Evolutionary conservation across 2,113 vertebrate species (phyloP).

Genomic region (Acanthisitta chloris): DNA sequence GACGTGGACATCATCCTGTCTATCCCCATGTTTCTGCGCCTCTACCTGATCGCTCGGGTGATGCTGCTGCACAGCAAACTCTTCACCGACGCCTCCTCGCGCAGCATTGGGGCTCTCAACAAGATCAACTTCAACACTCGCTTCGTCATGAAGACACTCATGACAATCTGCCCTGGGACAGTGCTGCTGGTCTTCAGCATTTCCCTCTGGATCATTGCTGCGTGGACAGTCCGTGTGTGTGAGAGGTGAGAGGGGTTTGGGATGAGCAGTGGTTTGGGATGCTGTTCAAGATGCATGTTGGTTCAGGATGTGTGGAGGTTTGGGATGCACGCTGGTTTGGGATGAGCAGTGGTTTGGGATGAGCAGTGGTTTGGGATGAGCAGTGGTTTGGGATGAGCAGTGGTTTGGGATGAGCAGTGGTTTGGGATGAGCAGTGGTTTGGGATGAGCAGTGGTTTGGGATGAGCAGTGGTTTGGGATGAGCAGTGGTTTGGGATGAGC

Average conservation of each 20-base stretch:
- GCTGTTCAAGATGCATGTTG: rapidly evolving
- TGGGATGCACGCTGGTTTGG: background rate
- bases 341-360: background rate
- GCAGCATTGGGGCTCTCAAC: conserved; percentile 78
- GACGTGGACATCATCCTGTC: conserved; percentile 98
- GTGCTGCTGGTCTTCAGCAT: conserved; percentile 99
- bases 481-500: rapidly evolving
- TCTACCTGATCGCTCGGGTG: conserved; percentile 96
- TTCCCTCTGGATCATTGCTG: conserved; percentile 98
- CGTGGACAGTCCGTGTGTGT: conserved; percentile 96
- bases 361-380: background rate
- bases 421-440: background rate
- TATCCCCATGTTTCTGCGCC: conserved; percentile 97
- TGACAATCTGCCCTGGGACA: conserved; percentile 98
- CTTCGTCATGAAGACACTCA: conserved; percentile 99
- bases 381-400: background rate
- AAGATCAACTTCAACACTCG: conserved; percentile 99
- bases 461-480: rapidly evolving
- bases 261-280: rapidly evolving
- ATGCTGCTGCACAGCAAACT: conserved; percentile 99
- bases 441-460: background rate
- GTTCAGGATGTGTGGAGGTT: rapidly evolving
- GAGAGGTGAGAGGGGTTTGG: conserved; percentile 82
- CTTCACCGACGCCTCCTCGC: conserved; percentile 84
- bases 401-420: background rate